A percentile compares a stretch with the other conserved stretches of the same genome.
phyloP scores from a whole-genome alignment of 2,888 invertebrate species.

The Helleia helle region DNA sequence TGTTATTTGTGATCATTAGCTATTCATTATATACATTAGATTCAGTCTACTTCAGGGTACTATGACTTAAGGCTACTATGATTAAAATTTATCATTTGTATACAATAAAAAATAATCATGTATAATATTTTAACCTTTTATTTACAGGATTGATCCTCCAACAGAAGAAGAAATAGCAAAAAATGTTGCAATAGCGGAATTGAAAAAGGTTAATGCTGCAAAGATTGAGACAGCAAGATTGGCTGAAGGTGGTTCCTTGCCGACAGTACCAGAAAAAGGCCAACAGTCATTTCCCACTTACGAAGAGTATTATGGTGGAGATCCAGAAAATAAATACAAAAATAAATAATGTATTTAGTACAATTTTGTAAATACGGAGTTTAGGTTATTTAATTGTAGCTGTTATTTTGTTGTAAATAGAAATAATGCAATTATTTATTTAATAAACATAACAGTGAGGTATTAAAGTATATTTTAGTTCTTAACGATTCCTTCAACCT shows the following conservation, averaged over 20 bases:
- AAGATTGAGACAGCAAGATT: conserved; percentile 76
- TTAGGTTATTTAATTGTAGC: neutral
- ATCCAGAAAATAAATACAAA: conserved; percentile 31
- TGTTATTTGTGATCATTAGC: too few relatives aligned
- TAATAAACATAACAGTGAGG: too few relatives aligned
- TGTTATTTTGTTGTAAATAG: too few relatives aligned
- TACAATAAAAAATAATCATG: conserved; percentile 17
- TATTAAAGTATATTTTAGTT: too few relatives aligned
- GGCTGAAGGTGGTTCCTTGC: conserved; percentile 53
- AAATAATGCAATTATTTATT: too few relatives aligned
- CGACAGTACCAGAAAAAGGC: conserved; percentile 37
- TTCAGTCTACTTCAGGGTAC: too few relatives aligned
- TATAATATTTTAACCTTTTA: neutral
- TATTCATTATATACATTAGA: too few relatives aligned
- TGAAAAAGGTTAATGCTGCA: conserved; percentile 84
- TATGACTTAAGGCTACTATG: too few relatives aligned
- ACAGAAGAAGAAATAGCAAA: conserved; percentile 80
- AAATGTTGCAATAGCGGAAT: conserved; percentile 80
- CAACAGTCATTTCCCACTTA: conserved; percentile 68
- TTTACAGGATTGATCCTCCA: conserved; percentile 76
- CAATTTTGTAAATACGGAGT: conserved; percentile 7
- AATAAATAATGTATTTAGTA: conserved; percentile 15
- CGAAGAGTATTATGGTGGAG: conserved; percentile 74
- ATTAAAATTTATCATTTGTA: too few relatives aligned
- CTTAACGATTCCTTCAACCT: too few relatives aligned